Base-by-base conservation (phyloP, 2,797 vertebrate species). In the Borostomias antarcticus region DNA sequence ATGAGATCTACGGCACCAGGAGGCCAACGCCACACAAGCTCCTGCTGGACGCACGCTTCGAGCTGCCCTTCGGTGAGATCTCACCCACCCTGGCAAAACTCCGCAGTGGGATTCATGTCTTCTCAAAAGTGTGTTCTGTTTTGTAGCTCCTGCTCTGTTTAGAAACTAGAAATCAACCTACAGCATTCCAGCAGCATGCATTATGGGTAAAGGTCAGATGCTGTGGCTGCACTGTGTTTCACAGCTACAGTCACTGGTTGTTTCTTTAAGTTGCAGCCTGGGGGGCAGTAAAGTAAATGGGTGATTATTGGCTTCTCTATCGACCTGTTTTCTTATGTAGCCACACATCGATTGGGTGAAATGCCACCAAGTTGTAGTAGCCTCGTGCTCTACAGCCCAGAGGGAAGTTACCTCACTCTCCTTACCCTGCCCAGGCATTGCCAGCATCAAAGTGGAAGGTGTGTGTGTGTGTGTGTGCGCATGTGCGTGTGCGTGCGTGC, bases 1-100 rank as follows among this genome's bases (percentile, higher is more conserved):
- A 98, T 78, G 96, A 99, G 85, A 95, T 99, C 60, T 99, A 94
- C 47, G 98, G 98, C 82, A 99, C 98, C 70, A 97, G 94, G 86
- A 98, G 93, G 78, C 95, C 95, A 0, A 99, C 97, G 13, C 93
- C 94, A 29, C 96, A 99, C 75, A 92, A 90, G 66, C 91, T 98
- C 81, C 85, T 98, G 75, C 88, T 99, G 88, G 98, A 99, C 73
- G 90, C 96, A 26, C 95, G 95, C 85, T 99, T 99, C 40, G 97
- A 98, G 77, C 88, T 98, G 79, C 98, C 98, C 47, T 98, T 98
- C 62, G 98, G 98, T 99, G 79, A 50, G 85, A 77, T 29, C 4
- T 29, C 15, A 6, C 23, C 52, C 37, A 6, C 40, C 17, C 15
- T 1, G 15, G 15, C 40, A 17, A 0, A n/a, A 17, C 4, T 3